Percentiles rank a stretch among this genome's conserved stretches.
Evolutionary conservation across 2,888 invertebrate species (phyloP).

Genomic region (Ennomos fuscantarius): DNA sequence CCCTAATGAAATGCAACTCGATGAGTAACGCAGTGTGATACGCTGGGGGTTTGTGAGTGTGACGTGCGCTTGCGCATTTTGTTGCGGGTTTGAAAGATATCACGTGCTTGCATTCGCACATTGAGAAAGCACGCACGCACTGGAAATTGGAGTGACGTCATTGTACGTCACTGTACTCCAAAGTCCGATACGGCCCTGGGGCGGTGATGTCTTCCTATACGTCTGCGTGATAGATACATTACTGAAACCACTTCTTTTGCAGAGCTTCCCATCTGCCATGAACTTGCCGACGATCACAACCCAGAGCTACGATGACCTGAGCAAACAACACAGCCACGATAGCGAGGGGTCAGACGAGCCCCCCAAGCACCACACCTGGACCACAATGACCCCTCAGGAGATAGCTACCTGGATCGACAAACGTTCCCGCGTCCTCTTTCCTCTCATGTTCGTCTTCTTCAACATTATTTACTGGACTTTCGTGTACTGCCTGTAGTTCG

Average conservation of each 20-base stretch:
- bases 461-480: conserved; percentile 93
- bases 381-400: conserved; percentile 95
- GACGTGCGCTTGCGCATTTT: no score
- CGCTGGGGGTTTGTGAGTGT: no score
- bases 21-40: no score
- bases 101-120: no score
- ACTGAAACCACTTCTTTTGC: conserved; percentile 44
- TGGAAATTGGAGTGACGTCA: no score
- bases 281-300: conserved; percentile 89
- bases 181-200: no score
- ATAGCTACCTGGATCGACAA: conserved; percentile 95
- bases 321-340: conserved; percentile 61
- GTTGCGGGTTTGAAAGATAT: no score
- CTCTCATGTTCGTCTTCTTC: conserved; percentile 91
- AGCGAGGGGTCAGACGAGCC: conserved; percentile 72
- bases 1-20: no score
- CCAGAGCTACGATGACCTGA: conserved; percentile 87
- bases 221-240: no score
- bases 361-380: conserved; percentile 85
- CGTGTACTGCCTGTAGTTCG: conserved; percentile 83
- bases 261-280: conserved; percentile 87
- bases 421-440: conserved; percentile 91
- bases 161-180: no score
- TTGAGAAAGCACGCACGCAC: no score
- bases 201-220: no score